Conservation (phyloP, 2,888 invertebrate species). For the Pycnomerus fuliginosus region DNA sequence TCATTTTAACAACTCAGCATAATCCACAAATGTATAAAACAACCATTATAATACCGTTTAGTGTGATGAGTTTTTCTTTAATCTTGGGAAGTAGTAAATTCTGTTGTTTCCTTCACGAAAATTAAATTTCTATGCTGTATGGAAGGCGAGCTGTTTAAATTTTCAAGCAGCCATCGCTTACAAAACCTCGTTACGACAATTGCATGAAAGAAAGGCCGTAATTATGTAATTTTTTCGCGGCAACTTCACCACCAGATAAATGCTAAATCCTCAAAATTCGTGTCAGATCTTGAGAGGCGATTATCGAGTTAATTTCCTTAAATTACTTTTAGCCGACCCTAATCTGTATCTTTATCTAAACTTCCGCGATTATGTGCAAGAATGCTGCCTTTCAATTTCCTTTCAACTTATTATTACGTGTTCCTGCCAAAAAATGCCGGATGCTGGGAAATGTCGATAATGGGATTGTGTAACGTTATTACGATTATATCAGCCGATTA, state of each 20-base stretch:
- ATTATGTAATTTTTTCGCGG: slow-evolving; percentile 12
- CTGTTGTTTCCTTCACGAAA: slow-evolving; percentile 49
- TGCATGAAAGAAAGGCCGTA: slow-evolving; percentile 12
- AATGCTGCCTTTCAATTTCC: slow-evolving; percentile 22
- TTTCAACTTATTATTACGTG: slow-evolving; percentile 22
- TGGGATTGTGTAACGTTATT: slow-evolving; percentile 11
- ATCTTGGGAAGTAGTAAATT: slow-evolving; percentile 52
- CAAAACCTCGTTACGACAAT: slow-evolving; percentile 11
- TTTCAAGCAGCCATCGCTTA: slow-evolving; percentile 11
- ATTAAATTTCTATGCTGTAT: slow-evolving; percentile 43
- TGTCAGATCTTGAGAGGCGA: slow-evolving; percentile 23
- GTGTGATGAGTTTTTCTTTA: slow-evolving; percentile 52
- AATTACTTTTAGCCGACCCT: slow-evolving; percentile 24
- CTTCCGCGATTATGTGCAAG: slow-evolving; percentile 19
- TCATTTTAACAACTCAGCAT: slow-evolving; percentile 44
- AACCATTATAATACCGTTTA: slow-evolving; percentile 51
- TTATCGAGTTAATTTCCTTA: slow-evolving; percentile 26
- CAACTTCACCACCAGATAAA: no score
- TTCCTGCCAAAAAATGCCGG: slow-evolving; percentile 17
- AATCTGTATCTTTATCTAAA: slow-evolving; percentile 24
- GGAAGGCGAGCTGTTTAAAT: slow-evolving; percentile 14
- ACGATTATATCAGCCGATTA: slow-evolving; percentile 11
- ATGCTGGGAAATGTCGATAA: slow-evolving; percentile 17
- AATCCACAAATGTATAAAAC: slow-evolving; percentile 51
- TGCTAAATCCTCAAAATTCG: no score